Percentiles rank a stretch among this genome's conserved stretches.
Evolutionary conservation across 2,797 vertebrate genomes (phyloP).

Genomic region (Alcedo atthis): DNA sequence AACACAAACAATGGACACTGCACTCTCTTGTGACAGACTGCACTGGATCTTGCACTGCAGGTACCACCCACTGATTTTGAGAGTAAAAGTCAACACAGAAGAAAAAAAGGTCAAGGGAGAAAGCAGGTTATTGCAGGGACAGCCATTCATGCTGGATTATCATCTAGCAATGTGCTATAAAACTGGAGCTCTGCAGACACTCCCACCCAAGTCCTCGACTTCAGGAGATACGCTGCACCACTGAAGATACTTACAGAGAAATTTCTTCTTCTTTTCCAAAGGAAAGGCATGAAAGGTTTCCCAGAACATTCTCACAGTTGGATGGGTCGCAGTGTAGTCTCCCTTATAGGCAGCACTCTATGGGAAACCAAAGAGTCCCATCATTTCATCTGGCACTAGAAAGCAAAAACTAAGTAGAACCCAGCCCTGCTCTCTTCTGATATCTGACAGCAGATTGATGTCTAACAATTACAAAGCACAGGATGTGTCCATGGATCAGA

Average conservation of each 20-base stretch:
- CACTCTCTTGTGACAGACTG: neutral
- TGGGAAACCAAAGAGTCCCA: neutral
- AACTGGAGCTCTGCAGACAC: neutral
- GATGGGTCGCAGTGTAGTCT: conserved; percentile 91
- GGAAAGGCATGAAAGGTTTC: conserved; percentile 96
- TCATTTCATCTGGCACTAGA: neutral
- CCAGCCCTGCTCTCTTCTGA: neutral
- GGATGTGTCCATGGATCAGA: neutral
- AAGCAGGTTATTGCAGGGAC: neutral
- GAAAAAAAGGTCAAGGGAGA: too few relatives aligned
- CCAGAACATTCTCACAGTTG: conserved; percentile 95
- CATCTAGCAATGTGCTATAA: neutral
- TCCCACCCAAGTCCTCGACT: neutral
- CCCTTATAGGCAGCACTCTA: conserved; percentile 94
- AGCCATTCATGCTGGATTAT: neutral
- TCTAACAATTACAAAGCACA: neutral
- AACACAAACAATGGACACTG: rapidly evolving
- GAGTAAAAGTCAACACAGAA: neutral
- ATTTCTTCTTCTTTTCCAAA: conserved; percentile 96
- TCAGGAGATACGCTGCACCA: neutral
- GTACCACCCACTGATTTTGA: neutral
- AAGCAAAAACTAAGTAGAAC: neutral
- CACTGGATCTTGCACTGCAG: neutral
- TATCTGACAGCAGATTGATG: neutral
- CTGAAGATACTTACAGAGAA: conserved; percentile 86